These are phyloP conservation scores for Cathartes aura DNA, from an alignment of 2,113 vertebrate genomes.

Conservation along the genomic window DNA sequence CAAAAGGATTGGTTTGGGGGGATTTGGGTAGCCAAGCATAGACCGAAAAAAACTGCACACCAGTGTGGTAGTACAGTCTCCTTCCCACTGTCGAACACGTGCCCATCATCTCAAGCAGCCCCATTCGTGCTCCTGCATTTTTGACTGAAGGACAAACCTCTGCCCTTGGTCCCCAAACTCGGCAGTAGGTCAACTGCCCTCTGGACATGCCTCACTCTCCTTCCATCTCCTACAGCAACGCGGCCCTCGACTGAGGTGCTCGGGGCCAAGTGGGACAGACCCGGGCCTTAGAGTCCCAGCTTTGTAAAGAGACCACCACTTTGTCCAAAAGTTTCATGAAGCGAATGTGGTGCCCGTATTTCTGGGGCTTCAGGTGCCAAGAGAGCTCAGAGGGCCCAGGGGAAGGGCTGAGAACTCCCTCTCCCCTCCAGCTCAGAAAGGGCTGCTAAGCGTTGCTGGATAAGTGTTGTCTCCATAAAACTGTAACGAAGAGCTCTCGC, in stretches of 20 bases:
- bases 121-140: neutral
- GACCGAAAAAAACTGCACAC: neutral
- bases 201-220: neutral
- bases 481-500: neutral
- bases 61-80: too few species aligned
- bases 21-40: neutral
- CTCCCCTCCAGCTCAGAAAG: neutral
- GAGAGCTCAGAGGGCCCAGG: neutral
- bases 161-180: neutral
- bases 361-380: neutral
- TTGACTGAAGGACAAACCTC: neutral
- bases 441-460: neutral
- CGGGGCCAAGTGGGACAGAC: neutral
- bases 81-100: neutral
- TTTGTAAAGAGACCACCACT: neutral
- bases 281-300: neutral
- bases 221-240: accelerated
- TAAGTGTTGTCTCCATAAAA: neutral
- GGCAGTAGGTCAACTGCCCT: neutral
- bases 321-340: neutral
- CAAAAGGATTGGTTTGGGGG: neutral
- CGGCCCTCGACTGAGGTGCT: accelerated
- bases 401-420: neutral
- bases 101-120: neutral
- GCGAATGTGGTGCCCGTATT: accelerated